Evolutionary conservation across 2,888 invertebrate species (phyloP).

Genomic region (Conops quadrifasciatus): DNA sequence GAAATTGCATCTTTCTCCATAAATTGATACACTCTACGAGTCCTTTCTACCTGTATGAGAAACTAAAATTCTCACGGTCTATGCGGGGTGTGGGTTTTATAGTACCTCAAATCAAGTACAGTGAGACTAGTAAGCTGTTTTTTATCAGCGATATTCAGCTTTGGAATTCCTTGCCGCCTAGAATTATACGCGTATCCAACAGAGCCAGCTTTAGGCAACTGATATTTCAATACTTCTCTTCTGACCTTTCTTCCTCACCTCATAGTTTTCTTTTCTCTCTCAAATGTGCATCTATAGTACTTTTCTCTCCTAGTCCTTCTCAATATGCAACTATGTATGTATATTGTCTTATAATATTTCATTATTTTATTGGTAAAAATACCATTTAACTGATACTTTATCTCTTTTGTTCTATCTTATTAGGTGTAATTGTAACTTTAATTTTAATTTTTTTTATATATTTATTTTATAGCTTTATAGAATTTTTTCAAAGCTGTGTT

Average conservation of each 20-base stretch:
- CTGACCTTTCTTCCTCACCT: neutral
- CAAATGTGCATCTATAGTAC: neutral
- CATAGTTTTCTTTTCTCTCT: neutral
- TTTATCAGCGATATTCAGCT: neutral
- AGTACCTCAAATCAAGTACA: neutral
- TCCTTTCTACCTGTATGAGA: neutral
- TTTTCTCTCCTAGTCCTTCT: neutral
- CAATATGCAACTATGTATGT: constrained; percentile 1
- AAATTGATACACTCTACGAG: neutral
- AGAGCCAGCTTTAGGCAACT: neutral
- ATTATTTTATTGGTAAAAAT: no score
- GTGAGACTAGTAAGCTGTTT: neutral
- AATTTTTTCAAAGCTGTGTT: no score
- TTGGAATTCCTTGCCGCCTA: neutral
- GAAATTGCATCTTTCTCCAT: neutral
- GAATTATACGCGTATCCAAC: neutral
- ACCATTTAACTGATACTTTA: no score
- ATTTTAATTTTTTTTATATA: no score
- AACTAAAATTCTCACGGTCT: neutral
- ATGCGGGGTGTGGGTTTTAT: neutral
- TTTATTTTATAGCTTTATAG: no score
- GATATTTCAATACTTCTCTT: constrained; percentile 4
- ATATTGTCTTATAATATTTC: no score
- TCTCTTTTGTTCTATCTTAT: no score
- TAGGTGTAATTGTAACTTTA: no score